Conservation (phyloP, 2,888 invertebrate species). For the Cacoxenus indagator region DNA sequence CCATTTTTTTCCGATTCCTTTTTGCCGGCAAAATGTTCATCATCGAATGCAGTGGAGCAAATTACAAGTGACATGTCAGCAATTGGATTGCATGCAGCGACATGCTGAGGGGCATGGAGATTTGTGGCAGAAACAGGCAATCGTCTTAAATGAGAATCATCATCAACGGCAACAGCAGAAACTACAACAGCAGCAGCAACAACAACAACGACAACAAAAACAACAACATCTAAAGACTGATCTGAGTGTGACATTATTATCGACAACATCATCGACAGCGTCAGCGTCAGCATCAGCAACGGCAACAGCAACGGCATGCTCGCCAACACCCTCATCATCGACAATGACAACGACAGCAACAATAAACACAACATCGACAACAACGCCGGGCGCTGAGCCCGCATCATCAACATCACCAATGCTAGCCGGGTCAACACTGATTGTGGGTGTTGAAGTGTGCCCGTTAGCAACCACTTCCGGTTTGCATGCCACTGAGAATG, state of each 20-base stretch:
- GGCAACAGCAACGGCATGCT: constrained; percentile 29
- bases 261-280: constrained; percentile 38
- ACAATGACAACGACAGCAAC: constrained; percentile 35
- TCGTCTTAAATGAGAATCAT: constrained; percentile 67
- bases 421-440: constrained; percentile 17
- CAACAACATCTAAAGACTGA: constrained; percentile 52
- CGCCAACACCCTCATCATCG: constrained; percentile 39
- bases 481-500: constrained; percentile 10
- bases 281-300: constrained; percentile 35
- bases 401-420: background rate
- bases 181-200: constrained; percentile 26
- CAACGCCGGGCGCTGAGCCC: constrained; percentile 26
- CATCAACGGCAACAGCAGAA: constrained; percentile 36
- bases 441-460: constrained; percentile 16
- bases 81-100: constrained; percentile 70
- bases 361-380: constrained; percentile 28
- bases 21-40: too few relatives aligned
- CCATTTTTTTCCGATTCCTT: too few relatives aligned
- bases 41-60: constrained; percentile 63
- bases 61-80: constrained; percentile 69
- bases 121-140: constrained; percentile 71
- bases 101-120: constrained; percentile 70
- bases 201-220: constrained; percentile 22
- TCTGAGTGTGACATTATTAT: constrained; percentile 35
- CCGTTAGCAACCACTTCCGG: constrained; percentile 25